phyloP scores from a whole-genome alignment of 1,140 invertebrate genomes.

The Hycleus phaleratus region DNA sequence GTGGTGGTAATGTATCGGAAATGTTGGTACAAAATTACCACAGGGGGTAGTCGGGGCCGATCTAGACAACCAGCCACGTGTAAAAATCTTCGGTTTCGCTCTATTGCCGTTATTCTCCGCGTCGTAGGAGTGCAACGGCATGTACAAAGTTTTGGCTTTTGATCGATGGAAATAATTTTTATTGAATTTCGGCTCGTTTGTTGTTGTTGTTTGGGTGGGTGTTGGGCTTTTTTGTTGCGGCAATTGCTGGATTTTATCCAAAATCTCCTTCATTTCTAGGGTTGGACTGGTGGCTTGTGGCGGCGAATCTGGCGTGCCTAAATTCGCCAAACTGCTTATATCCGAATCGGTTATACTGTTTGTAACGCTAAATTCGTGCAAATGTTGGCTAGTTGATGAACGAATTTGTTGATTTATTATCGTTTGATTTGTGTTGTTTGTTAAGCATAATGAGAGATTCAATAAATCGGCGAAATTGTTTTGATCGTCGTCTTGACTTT shows the following conservation, averaged over 20 bases:
- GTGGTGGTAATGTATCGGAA: constrained; percentile 37
- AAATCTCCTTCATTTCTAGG: constrained; percentile 55
- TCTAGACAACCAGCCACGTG: constrained; percentile 53
- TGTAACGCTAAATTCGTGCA: constrained; percentile 34
- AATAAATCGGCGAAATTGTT: constrained; percentile 35
- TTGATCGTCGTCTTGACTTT: constrained; percentile 32
- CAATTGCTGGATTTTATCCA: constrained; percentile 61
- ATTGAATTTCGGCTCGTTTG: constrained; percentile 10
- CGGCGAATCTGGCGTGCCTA: constrained; percentile 59
- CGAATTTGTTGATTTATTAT: constrained; percentile 10
- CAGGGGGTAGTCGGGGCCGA: constrained; percentile 71
- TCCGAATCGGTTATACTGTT: constrained; percentile 57
- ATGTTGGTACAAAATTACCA: constrained; percentile 47
- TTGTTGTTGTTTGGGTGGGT: background rate
- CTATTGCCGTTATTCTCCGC: constrained; percentile 4
- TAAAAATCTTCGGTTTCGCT: constrained; percentile 12
- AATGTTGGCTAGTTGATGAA: constrained; percentile 21
- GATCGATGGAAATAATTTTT: constrained; percentile 35
- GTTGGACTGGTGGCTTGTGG: constrained; percentile 71
- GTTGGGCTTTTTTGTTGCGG: constrained; percentile 40
- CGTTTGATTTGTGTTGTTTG: constrained; percentile 25
- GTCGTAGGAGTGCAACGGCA: constrained; percentile 42
- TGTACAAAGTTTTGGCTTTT: constrained; percentile 51
- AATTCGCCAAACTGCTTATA: constrained; percentile 55
- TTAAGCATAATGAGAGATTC: constrained; percentile 35